Evolutionary conservation across 23 tunicate species (phyloP).

Genomic region (Diplosoma virens): DNA sequence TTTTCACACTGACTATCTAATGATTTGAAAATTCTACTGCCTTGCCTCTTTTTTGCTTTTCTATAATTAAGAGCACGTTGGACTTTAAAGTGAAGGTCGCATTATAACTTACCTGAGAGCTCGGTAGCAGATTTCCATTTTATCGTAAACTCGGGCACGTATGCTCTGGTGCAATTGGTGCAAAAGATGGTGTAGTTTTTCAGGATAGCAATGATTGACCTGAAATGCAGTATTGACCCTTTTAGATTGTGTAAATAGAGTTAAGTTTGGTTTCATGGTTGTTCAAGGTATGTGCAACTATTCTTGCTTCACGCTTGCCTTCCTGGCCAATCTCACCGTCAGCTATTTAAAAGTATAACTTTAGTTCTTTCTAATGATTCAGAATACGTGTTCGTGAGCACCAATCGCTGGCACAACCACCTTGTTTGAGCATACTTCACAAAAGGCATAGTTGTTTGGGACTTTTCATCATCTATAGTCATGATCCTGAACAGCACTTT

Average conservation of each 20-base stretch:
- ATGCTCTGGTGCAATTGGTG: slow-evolving; percentile 6
- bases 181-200: slow-evolving; percentile 1
- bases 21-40: no score
- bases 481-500: background rate
- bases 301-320: background rate
- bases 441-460: background rate
- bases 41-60: no score
- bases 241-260: background rate
- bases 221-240: slow-evolving; percentile 16
- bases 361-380: background rate
- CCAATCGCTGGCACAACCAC: background rate
- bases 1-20: no score
- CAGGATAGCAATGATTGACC: background rate
- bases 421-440: background rate
- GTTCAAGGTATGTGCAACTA: slow-evolving; percentile 10
- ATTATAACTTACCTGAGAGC: background rate
- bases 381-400: background rate
- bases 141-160: no score
- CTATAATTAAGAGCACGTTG: no score
- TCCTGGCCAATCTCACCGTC: background rate
- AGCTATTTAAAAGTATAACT: background rate
- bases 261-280: slow-evolving; percentile 1
- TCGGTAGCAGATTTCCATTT: no score
- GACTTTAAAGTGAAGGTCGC: background rate
- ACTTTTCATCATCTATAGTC: background rate